Base-by-base conservation (phyloP, 2,797 vertebrate species). In the Ctenosaura bakeri region DNA sequence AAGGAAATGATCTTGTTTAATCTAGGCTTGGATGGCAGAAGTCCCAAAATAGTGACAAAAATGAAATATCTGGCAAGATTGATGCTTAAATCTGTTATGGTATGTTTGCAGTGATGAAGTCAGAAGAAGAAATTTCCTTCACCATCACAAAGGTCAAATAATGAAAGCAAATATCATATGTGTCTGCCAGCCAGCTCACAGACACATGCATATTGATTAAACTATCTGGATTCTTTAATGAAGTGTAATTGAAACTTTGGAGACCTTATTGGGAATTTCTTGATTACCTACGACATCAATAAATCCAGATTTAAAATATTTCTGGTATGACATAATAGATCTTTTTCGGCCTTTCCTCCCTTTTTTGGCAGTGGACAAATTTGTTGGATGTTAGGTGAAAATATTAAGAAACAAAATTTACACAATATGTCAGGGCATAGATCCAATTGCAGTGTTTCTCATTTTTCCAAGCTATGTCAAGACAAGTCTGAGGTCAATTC, bases 161-260 rank as follows among this genome's bases (percentile, higher is more conserved):
- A 77, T 18, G 32, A 89, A 89, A 22, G 13, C 24, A 85, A 85
- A 42, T 56, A 90, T 86, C 74, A 80, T n/a, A 80, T 10, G 24
- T 71, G 54, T 38, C 64, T 85, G 18, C 76, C 38, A 76, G 42
- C 32, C 22, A n/a, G n/a, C 10, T 56, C 35, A n/a, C 50, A 71
- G 50, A 69, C 62, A 26, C 66, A 73, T 16, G 18, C 38, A 12
- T 73, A 85, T 90, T 85, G 35, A 88, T 85, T 66, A 79, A 32
- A 38, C 32, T 78, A 66, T 88, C 18, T 66, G 24, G 46, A 77
- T 85, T 76, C 29, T 83, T 32, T 69, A 89, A 85, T 24, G 13
- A 73, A 88, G 1, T 46, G 24, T 73, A 88, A 73, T 3, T 76
- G 0, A 89, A 29, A 86, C 74, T 6, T 4, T 0, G 56, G 9